Evolutionary conservation across 2,888 invertebrate species (phyloP), one percentile per base, ranked within the genome.

Genomic region (Strigamia crassipes): DNA sequence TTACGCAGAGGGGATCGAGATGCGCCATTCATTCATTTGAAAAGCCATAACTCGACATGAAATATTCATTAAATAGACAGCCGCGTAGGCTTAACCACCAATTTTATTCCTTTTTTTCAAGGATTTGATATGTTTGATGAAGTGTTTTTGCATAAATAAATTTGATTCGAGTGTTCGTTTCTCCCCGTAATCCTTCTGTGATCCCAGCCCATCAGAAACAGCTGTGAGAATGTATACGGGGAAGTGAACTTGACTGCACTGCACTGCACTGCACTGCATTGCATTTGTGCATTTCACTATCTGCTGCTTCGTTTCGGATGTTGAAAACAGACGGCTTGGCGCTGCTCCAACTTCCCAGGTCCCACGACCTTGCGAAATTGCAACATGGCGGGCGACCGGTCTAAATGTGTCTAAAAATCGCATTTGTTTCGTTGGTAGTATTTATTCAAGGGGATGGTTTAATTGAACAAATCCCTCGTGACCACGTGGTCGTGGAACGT

Each of bases 41-140:
- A 66, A 66, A 23, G 61, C 61, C 23, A 66, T 66, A 18, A 66
- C n/a, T 66, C 18, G 61, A 66, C 23, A 66, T 66, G 18, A 66
- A 66, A 66, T 66, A 66, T 66, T 66, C 61, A 66, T 66, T 66
- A 66, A 66, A 66, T 66, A 61, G 61, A 61, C 9, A 61, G 27
- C 38, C 38, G 8, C 38, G 1, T 4, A 1, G 61, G 21, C 21
- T 61, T 9, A 61, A 61, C 12, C 61, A 9, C 0, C 23, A 23
- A 66, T 66, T 66, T 66, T 12, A 12, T n/a, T n/a, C n/a, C 18
- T 23, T 66, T 4, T 66, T 23, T 66, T 66, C 6, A 0, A 21
- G 1, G 6, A 21, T 8, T 23, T 2, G 9, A 12, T 5, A 61
- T 61, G 18, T 61, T 61, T 61, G 15, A 42, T 42, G 42, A 5